phyloP scores from a whole-genome alignment of 2,113 vertebrate genomes.

The Corapipo altera region DNA sequence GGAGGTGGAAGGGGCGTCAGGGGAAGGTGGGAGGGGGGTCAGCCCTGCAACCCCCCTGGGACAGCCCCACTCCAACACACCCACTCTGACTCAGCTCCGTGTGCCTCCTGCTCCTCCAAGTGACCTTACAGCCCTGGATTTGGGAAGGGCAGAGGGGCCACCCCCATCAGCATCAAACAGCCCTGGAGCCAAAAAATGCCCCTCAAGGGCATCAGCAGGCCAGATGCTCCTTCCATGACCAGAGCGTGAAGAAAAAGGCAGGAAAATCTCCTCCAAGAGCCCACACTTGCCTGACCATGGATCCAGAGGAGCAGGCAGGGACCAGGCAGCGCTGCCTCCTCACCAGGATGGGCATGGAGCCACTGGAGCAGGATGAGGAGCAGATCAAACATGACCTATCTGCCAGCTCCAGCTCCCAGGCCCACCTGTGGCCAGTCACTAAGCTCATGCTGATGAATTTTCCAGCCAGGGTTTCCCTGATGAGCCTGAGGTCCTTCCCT shows the following conservation, averaged over 20 bases:
- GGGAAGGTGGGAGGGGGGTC: no score
- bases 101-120: neutral
- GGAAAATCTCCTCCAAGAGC: neutral
- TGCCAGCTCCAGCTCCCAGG: neutral
- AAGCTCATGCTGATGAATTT: neutral
- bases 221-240: rapidly evolving
- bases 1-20: neutral
- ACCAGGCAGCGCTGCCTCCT: neutral
- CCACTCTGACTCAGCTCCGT: neutral
- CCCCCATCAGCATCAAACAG: rapidly evolving
- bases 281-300: rapidly evolving
- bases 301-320: rapidly evolving
- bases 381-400: rapidly evolving
- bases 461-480: neutral
- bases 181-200: rapidly evolving
- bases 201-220: rapidly evolving
- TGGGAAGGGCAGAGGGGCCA: neutral
- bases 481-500: neutral
- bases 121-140: neutral
- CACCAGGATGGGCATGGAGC: rapidly evolving
- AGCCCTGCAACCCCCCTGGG: neutral
- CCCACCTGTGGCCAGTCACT: neutral
- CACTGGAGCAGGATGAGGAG: rapidly evolving
- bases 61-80: no score
- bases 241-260: neutral